These are phyloP conservation scores for Lamellibrachia columna DNA, from an alignment of 2,888 invertebrate species.

Conservation along the genomic window DNA sequence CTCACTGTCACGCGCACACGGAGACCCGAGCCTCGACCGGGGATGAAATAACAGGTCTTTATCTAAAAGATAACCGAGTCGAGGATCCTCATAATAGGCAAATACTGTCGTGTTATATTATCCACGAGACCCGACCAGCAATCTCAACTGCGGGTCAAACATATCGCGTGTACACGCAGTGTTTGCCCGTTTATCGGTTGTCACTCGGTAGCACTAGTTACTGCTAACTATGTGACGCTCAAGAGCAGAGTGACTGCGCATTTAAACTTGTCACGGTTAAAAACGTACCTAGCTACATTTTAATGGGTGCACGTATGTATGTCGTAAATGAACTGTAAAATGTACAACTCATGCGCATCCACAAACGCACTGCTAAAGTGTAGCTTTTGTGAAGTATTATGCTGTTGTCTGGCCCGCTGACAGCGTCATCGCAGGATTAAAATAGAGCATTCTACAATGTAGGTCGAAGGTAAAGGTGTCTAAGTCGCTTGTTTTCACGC, in stretches of 20 bases:
- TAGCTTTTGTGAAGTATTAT: background rate
- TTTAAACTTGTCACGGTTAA: background rate
- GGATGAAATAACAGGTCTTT: constrained; percentile 16
- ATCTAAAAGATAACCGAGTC: background rate
- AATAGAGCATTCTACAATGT: background rate
- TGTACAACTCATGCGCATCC: background rate
- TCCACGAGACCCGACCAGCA: background rate
- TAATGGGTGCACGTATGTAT: background rate
- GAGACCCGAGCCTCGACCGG: background rate
- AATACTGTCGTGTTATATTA: background rate
- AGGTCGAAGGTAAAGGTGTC: background rate
- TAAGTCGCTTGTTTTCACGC: background rate
- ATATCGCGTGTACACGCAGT: background rate
- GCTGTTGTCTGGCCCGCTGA: background rate
- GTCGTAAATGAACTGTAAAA: background rate
- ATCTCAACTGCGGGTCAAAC: background rate
- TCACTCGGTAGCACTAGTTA: background rate
- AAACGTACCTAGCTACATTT: background rate
- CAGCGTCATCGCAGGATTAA: background rate
- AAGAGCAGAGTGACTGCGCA: too few relatives aligned
- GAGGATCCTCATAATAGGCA: background rate
- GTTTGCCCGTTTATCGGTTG: constrained; percentile 3
- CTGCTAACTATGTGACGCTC: background rate
- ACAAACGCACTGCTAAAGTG: background rate
- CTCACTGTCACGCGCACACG: background rate